Conservation (phyloP, 2,113 vertebrate species). For the Sigmodon hispidus region DNA sequence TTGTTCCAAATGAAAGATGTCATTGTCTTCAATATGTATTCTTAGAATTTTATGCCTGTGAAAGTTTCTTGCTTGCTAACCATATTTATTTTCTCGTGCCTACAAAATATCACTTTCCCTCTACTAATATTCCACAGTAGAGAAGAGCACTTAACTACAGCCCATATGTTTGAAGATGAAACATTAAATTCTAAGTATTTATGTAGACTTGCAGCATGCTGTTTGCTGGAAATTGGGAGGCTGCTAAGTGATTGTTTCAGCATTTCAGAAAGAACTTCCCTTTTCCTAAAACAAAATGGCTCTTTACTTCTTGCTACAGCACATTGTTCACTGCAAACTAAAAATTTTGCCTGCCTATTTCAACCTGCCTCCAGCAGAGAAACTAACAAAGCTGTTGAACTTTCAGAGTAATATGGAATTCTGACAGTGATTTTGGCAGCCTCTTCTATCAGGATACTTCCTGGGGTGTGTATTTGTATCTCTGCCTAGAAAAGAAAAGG, state of each 20-base stretch:
- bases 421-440: constrained; percentile 46
- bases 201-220: constrained; percentile 66
- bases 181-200: constrained; percentile 68
- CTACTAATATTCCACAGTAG: constrained; percentile 11
- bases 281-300: constrained; percentile 77
- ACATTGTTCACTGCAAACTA: constrained; percentile 63
- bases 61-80: background rate
- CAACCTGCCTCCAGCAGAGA: constrained; percentile 67
- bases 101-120: background rate
- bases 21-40: background rate
- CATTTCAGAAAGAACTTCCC: constrained; percentile 64
- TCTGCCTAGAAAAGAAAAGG: constrained; percentile 44
- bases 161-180: constrained; percentile 74
- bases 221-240: constrained; percentile 67
- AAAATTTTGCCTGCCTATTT: constrained; percentile 74
- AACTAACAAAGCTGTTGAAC: constrained; percentile 56
- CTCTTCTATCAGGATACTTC: constrained; percentile 47
- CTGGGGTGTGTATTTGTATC: constrained; percentile 22
- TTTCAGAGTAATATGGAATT: constrained; percentile 61
- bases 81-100: constrained; percentile 8
- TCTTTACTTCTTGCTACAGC: constrained; percentile 68
- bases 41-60: constrained; percentile 1
- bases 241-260: constrained; percentile 67
- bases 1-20: background rate
- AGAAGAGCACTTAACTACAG: constrained; percentile 59